A percentile compares a stretch with the other conserved stretches of the same genome.
Evolutionary conservation across 37 sponge, comb jelly and placozoan genomes (phyloP).

Genomic region (Axinella damicornis): DNA sequence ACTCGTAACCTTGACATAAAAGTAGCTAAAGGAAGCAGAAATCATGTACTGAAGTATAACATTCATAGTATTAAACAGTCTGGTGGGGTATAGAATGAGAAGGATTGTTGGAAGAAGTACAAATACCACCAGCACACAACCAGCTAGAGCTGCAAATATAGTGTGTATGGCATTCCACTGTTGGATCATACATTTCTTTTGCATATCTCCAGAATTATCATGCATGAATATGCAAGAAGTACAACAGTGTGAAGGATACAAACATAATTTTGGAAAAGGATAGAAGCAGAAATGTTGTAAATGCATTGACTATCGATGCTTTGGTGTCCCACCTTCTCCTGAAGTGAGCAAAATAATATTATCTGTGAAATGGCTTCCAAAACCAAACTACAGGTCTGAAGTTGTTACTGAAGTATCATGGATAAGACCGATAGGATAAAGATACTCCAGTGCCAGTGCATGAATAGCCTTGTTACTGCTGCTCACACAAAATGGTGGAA

Average conservation of each 20-base stretch:
- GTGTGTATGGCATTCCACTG: background rate
- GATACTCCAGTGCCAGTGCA: background rate
- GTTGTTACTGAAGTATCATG: background rate
- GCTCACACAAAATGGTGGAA: conserved; percentile 25
- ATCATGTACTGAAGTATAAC: no score
- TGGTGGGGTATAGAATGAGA: conserved; percentile 16
- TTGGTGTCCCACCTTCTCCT: conserved; percentile 4
- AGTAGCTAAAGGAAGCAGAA: no score
- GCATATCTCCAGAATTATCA: background rate
- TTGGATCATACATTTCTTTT: conserved; percentile 5
- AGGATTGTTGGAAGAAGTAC: conserved; percentile 7
- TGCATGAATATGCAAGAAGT: conserved; percentile 6
- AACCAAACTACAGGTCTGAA: background rate
- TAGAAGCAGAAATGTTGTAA: conserved; percentile 30
- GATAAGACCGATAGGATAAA: conserved; percentile 13
- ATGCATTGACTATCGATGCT: conserved; percentile 23
- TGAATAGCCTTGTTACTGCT: background rate
- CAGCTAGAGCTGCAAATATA: background rate
- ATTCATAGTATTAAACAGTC: no score
- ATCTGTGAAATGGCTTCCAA: background rate
- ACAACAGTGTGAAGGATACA: background rate
- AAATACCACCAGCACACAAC: background rate
- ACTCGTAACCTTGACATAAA: no score
- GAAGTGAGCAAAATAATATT: background rate
- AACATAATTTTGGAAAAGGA: conserved; percentile 1